A percentile compares a stretch with the other conserved stretches of the same genome.
Evolutionary conservation across 2,113 vertebrate genomes (phyloP).

Genomic region (Lophius piscatorius): DNA sequence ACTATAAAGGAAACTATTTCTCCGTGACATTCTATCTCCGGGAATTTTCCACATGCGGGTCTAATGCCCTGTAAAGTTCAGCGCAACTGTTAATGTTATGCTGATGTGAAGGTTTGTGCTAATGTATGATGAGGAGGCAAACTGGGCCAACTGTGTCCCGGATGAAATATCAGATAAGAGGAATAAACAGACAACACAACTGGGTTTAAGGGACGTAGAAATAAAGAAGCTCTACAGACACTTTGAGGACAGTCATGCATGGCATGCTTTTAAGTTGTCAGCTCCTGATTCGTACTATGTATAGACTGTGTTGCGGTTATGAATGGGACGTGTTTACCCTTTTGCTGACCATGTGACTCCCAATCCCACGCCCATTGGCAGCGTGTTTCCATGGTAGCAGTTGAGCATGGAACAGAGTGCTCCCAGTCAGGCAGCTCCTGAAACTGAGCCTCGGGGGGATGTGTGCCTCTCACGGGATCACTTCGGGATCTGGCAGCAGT

Average conservation of each 20-base stretch:
- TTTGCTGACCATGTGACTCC: constrained; percentile 77
- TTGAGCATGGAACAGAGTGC: constrained; percentile 61
- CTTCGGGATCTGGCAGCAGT: constrained; percentile 56
- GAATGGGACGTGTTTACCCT: constrained; percentile 84
- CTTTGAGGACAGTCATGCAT: not conserved
- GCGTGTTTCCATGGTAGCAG: constrained; percentile 78
- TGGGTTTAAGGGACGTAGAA: not conserved
- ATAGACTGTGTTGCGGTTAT: constrained; percentile 67
- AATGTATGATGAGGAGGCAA: constrained; percentile 20
- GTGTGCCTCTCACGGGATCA: constrained; percentile 57
- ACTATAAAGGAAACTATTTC: constrained; percentile 81
- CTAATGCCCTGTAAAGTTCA: constrained; percentile 66
- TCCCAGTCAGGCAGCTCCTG: constrained; percentile 61
- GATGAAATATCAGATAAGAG: not conserved
- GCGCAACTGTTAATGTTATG: constrained; percentile 59
- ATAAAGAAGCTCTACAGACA: not conserved
- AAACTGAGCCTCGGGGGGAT: constrained; percentile 65
- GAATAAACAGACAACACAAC: not conserved
- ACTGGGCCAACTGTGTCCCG: not conserved
- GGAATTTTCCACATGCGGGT: constrained; percentile 79
- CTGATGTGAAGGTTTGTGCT: constrained; percentile 38
- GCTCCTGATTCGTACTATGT: constrained; percentile 43
- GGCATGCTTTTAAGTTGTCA: constrained; percentile 15
- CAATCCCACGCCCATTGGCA: constrained; percentile 74
- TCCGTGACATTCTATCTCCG: constrained; percentile 73